These are phyloP conservation scores for Patella pellucida DNA, from an alignment of 2,888 invertebrate species.

Conservation along the genomic window DNA sequence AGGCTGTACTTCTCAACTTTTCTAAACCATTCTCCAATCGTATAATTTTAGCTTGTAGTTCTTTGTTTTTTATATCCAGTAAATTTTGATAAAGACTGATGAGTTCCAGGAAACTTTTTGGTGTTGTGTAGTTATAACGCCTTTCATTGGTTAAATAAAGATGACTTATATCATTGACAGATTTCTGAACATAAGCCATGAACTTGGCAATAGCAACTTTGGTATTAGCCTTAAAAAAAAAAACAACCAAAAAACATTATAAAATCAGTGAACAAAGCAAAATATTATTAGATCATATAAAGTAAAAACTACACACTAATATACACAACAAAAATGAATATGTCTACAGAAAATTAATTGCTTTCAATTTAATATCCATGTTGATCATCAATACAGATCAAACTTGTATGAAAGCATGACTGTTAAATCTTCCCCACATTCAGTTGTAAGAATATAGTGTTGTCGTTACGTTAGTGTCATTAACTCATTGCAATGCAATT, in stretches of 20 bases:
- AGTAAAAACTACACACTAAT: no score
- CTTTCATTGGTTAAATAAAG: slow-evolving; percentile 90
- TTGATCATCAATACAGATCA: no score
- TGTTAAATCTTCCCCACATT: no score
- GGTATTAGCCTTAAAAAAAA: slow-evolving; percentile 75
- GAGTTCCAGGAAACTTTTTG: slow-evolving; percentile 96
- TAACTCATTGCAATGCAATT: no score
- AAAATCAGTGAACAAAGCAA: background rate
- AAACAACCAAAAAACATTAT: slow-evolving; percentile 1
- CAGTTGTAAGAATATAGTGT: no score
- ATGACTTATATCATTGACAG: slow-evolving; percentile 91
- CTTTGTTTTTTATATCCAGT: slow-evolving; percentile 85
- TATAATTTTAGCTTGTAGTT: slow-evolving; percentile 87
- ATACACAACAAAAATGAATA: no score
- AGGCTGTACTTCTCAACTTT: slow-evolving; percentile 88
- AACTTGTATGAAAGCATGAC: no score
- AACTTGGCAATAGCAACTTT: slow-evolving; percentile 90
- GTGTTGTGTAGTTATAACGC: slow-evolving; percentile 96
- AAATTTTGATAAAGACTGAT: slow-evolving; percentile 92
- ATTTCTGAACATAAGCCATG: slow-evolving; percentile 95
- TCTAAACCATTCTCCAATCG: slow-evolving; percentile 94
- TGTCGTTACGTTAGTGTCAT: no score
- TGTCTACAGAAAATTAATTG: no score
- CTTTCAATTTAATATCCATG: no score
- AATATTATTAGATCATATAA: no score